Base-by-base conservation (phyloP, 2,113 vertebrate species). In the Gila orcuttii region DNA sequence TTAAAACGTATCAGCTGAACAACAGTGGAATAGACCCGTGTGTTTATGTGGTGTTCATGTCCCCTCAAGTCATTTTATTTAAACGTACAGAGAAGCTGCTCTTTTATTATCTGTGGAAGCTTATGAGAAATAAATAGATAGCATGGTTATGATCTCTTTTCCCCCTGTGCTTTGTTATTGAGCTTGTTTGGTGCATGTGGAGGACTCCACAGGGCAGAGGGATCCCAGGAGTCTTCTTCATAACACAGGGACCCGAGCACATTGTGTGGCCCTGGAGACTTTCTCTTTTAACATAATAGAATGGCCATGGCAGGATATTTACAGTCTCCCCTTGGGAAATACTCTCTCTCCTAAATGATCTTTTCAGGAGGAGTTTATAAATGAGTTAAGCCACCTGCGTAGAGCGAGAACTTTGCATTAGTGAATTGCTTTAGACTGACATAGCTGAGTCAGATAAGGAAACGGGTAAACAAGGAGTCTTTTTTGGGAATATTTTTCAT, bases 151-250 rank as follows among this genome's bases (percentile, higher is more conserved):
- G 82, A 71, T 80, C 39, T 80, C 76, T 68, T 39, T 55, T 80
- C 36, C 68, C 47, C 36, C 23, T 76, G 81, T 47, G 68, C 76
- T 76, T 84, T 88, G 68, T 86, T 84, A 66, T 84, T 80, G 78
- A 64, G 25, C 57, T 86, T 83, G 64, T 86, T 75, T 86, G 73
- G 83, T 62, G 64, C 71, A 86, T 68, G 79, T 50, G 59, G 57
- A 85, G 39, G 62, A 84, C 81, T 84, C 45, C 52, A 84, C 86
- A 88, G 87, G 85, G 81, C 85, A 88, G n/a, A n/a, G 25, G 23
- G 33, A 50, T 86, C 87, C 81, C 87, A 84, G 25, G 81, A 81
- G 87, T 57, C 21, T 80, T 39, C n/a, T 86, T 86, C 75, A 62
- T 71, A 84, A 78, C 75, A 47, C 59, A 80, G 76, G 73, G 85